Percentiles rank a stretch among this genome's conserved stretches.
Conservation (phyloP, 2,113 vertebrate genomes). For the Balaenoptera acutorostrata region DNA sequence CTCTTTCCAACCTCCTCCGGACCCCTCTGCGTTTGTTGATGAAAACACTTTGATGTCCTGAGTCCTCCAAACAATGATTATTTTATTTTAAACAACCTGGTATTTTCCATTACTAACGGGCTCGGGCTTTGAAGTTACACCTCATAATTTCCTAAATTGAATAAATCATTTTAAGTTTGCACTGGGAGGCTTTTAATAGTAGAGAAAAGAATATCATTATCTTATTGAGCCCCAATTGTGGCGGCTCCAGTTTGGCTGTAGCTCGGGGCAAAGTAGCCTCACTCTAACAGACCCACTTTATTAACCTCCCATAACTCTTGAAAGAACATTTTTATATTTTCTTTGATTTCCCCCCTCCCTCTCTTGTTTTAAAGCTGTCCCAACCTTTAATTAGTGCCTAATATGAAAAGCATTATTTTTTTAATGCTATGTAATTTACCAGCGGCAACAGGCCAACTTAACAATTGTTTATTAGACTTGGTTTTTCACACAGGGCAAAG, state of each 20-base stretch:
- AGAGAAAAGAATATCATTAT: constrained; percentile 93
- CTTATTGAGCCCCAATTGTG: constrained; percentile 91
- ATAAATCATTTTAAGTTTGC: constrained; percentile 93
- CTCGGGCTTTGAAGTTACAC: constrained; percentile 90
- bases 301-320: constrained; percentile 91
- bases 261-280: constrained; percentile 87
- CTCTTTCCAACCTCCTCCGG: constrained; percentile 53
- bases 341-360: constrained; percentile 86
- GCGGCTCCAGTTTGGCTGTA: constrained; percentile 90
- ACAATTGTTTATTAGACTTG: constrained; percentile 88
- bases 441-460: constrained; percentile 88
- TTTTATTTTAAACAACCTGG: constrained; percentile 91
- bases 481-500: constrained; percentile 86
- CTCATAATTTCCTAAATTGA: constrained; percentile 93
- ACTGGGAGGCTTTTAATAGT: constrained; percentile 91
- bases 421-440: constrained; percentile 92
- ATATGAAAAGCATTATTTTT: constrained; percentile 93
- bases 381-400: constrained; percentile 92
- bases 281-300: constrained; percentile 89
- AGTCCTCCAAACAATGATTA: constrained; percentile 90
- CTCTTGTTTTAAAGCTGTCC: constrained; percentile 89
- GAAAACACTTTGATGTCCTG: constrained; percentile 89
- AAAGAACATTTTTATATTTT: constrained; percentile 89
- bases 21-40: constrained; percentile 82
- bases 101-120: constrained; percentile 91